phyloP scores from a whole-genome alignment of 2,797 vertebrate genomes.

The Scolopax rusticola region DNA sequence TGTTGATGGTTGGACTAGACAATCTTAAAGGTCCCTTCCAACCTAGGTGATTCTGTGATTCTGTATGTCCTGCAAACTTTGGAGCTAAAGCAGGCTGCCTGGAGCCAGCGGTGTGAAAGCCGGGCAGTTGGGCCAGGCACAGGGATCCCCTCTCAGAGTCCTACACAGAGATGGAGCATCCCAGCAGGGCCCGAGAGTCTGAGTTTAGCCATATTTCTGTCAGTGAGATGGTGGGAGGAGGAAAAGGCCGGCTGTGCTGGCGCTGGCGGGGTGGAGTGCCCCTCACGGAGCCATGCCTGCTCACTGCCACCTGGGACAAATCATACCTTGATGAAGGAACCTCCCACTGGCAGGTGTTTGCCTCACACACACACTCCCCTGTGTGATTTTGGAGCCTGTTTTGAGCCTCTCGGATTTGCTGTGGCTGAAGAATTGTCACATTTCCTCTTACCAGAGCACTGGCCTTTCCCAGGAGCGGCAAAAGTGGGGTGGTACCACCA shows the following conservation, averaged over 20 bases:
- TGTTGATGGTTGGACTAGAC: too few species aligned
- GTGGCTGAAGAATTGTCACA: rapidly evolving
- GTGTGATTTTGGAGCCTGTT: neutral
- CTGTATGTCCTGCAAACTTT: neutral
- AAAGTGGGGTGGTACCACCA: rapidly evolving
- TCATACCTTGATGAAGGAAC: rapidly evolving
- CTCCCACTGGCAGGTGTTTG: too few species aligned
- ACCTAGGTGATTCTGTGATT: too few species aligned
- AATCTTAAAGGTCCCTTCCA: too few species aligned
- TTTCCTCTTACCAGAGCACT: rapidly evolving
- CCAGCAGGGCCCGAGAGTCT: rapidly evolving
- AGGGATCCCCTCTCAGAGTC: neutral
- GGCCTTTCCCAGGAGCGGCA: rapidly evolving
- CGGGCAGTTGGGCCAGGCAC: neutral
- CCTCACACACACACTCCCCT: rapidly evolving
- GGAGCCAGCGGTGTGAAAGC: rapidly evolving
- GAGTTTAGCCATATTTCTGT: neutral
- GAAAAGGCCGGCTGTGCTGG: rapidly evolving
- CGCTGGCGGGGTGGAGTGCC: too few species aligned
- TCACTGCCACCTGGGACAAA: neutral
- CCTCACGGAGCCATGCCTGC: neutral
- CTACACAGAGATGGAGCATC: rapidly evolving
- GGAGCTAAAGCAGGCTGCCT: neutral
- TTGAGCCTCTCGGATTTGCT: rapidly evolving
- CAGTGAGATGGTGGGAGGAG: rapidly evolving